A percentile compares a stretch with the other conserved stretches of the same genome.
Evolutionary conservation across 2,888 invertebrate species (phyloP).

Genomic region (Lampropteryx suffumata): DNA sequence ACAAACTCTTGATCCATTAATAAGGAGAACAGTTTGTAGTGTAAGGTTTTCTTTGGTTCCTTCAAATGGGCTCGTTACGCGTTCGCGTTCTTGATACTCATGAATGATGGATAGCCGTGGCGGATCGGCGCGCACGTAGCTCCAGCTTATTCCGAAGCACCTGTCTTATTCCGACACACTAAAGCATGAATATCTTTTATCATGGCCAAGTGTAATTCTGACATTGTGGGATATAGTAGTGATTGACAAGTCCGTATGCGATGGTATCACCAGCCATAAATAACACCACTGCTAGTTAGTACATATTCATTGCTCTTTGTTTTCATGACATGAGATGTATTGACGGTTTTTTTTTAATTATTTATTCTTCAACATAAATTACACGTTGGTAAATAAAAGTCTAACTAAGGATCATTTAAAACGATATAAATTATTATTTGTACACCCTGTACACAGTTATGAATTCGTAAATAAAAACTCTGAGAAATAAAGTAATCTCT

Average conservation of each 20-base stretch:
- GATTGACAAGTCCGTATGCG: constrained; percentile 80
- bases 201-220: constrained; percentile 49
- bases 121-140: constrained; percentile 61
- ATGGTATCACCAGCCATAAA: constrained; percentile 75
- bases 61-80: constrained; percentile 79
- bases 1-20: constrained; percentile 65
- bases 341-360: not conserved
- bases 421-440: too few species aligned
- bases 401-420: too few species aligned
- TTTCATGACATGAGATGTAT: constrained; percentile 16
- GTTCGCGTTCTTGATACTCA: constrained; percentile 60
- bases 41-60: constrained; percentile 43
- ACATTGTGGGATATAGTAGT: constrained; percentile 55
- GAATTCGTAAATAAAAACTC: constrained; percentile 1
- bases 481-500: constrained; percentile 12
- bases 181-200: constrained; percentile 40
- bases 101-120: constrained; percentile 77
- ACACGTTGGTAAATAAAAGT: too few species aligned
- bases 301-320: constrained; percentile 68
- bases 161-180: constrained; percentile 43
- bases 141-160: constrained; percentile 26
- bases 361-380: not conserved
- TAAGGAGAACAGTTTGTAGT: constrained; percentile 47
- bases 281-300: constrained; percentile 77
- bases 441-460: too few species aligned